Evolutionary conservation across 2,888 invertebrate species (phyloP).

Genomic region (Conchocele bisecta): DNA sequence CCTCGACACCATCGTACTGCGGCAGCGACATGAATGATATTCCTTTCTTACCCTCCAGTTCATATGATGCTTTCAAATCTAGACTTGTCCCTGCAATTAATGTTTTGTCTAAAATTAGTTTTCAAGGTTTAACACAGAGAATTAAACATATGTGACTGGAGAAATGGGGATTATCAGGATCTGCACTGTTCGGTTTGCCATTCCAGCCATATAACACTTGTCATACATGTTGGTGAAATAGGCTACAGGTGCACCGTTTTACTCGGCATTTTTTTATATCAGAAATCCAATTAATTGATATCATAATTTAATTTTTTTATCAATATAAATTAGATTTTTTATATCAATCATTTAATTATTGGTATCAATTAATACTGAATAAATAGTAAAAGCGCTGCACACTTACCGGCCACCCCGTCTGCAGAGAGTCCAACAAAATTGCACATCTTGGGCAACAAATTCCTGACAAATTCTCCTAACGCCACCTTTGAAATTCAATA

Average conservation of each 20-base stretch:
- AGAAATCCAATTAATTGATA: background rate
- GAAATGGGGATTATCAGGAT: too few species aligned
- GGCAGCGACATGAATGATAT: slow-evolving; percentile 64
- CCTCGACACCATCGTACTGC: slow-evolving; percentile 54
- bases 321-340: too few species aligned
- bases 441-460: slow-evolving; percentile 57
- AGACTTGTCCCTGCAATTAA: slow-evolving; percentile 47
- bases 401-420: slow-evolving; percentile 66
- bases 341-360: too few species aligned
- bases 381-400: too few species aligned
- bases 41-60: slow-evolving; percentile 42
- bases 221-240: too few species aligned
- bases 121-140: background rate
- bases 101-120: background rate
- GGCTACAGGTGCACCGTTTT: too few species aligned
- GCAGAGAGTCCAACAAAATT: slow-evolving; percentile 54
- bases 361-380: too few species aligned
- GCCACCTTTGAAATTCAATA: too few species aligned
- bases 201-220: background rate
- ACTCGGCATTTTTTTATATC: background rate
- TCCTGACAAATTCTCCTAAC: slow-evolving; percentile 39
- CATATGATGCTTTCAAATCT: slow-evolving; percentile 35
- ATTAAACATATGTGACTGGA: background rate
- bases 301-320: too few species aligned
- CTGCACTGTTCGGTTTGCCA: background rate